Conservation (phyloP, 2,113 vertebrate species). For the Neofelis nebulosa region DNA sequence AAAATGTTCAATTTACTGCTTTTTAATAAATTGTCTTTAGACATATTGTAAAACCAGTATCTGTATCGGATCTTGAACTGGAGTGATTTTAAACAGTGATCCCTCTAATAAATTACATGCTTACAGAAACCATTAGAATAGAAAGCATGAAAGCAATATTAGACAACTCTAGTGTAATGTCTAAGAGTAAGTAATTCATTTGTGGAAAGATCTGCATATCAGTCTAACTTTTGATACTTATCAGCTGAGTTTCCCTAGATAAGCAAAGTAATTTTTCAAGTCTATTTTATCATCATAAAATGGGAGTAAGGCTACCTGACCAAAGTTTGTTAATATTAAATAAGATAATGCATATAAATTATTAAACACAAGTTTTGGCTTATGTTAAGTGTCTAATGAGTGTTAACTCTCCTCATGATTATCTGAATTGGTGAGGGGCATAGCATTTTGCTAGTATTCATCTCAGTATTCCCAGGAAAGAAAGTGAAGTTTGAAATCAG, state of each 20-base stretch:
- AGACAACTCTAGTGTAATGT: background rate
- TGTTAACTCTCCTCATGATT: background rate
- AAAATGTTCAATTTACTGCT: background rate
- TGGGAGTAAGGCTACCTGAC: background rate
- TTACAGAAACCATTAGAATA: background rate
- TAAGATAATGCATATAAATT: background rate
- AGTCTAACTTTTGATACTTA: background rate
- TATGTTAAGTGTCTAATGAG: background rate
- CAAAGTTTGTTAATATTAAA: background rate
- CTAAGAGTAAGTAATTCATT: background rate
- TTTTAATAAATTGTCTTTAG: background rate
- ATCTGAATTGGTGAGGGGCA: background rate
- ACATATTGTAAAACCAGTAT: background rate
- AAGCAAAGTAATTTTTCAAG: background rate
- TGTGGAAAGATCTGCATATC: background rate
- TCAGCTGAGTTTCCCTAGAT: background rate
- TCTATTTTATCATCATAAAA: background rate
- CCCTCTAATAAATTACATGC: background rate
- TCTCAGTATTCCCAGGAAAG: background rate
- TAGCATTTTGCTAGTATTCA: background rate
- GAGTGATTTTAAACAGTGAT: background rate
- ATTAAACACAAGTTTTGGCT: background rate
- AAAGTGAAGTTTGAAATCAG: conserved; percentile 9
- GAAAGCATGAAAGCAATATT: background rate
- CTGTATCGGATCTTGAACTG: background rate